These are phyloP conservation scores for Cepphus grylle DNA, from an alignment of 2,113 vertebrate species.

Conservation along the genomic window DNA sequence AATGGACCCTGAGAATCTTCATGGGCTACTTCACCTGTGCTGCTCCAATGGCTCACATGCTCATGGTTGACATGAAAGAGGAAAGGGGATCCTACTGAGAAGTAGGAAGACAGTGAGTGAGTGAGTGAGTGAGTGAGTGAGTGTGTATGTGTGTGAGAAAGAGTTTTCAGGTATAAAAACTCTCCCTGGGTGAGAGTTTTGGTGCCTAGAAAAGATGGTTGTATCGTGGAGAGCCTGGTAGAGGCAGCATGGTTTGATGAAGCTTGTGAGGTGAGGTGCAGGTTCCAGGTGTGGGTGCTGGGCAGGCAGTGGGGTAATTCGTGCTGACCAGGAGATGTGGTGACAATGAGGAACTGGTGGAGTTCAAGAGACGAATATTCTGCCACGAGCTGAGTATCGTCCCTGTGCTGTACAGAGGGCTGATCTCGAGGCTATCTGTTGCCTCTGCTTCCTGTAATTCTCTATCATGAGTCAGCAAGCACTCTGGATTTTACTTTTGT, in stretches of 20 bases:
- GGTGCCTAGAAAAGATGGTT: not conserved
- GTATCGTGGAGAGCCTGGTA: not conserved
- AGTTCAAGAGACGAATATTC: not conserved
- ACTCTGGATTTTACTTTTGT: not conserved
- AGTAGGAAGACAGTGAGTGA: not conserved
- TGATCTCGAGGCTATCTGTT: not conserved
- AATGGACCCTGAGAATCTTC: fast-evolving
- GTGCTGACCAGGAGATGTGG: not conserved
- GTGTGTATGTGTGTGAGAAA: not conserved
- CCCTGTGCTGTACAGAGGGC: not conserved
- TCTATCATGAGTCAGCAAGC: not conserved
- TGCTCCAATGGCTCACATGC: not conserved
- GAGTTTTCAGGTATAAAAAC: not conserved
- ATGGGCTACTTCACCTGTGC: not conserved
- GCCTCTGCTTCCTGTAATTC: not conserved
- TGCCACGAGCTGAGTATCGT: not conserved
- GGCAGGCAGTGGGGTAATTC: not conserved
- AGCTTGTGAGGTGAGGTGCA: not conserved
- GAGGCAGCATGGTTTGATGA: not conserved
- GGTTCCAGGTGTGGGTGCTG: not conserved
- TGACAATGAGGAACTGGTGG: not conserved
- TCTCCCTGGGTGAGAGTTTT: not conserved
- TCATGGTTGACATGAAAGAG: not conserved
- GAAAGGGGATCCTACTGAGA: not conserved
- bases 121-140: not conserved